A percentile compares a stretch with the other conserved stretches of the same genome.
These are phyloP conservation scores for Rhombomys opimus DNA, from an alignment of 2,113 vertebrate species.

Conservation along the genomic window DNA sequence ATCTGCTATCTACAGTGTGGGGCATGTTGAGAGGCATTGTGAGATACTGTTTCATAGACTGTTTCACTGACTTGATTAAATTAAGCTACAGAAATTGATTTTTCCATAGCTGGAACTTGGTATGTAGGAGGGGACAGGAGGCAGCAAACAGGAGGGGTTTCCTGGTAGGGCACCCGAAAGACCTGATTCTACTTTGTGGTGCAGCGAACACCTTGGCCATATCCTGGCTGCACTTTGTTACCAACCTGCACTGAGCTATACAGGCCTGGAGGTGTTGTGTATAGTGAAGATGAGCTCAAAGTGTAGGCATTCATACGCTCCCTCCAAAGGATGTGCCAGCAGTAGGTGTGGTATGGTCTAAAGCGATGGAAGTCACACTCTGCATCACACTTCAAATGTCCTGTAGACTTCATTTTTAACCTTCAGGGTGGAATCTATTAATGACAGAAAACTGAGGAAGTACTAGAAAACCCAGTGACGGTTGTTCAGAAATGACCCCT, in stretches of 20 bases:
- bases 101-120: neutral
- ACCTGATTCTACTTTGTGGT: neutral
- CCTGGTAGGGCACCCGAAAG: no score
- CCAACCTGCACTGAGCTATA: neutral
- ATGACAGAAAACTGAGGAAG: neutral
- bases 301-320: fast-evolving
- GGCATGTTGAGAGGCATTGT: no score
- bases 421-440: neutral
- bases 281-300: neutral
- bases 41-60: neutral
- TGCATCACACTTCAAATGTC: neutral
- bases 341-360: neutral
- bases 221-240: no score
- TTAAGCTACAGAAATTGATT: neutral
- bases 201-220: fast-evolving
- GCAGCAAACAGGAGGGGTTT: neutral
- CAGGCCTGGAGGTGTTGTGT: neutral
- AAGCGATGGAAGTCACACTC: neutral
- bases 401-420: neutral
- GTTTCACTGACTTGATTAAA: neutral
- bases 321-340: neutral
- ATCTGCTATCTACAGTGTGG: no score
- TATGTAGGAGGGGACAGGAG: neutral
- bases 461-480: neutral
- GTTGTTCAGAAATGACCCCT: neutral